Evolutionary conservation across 2,113 vertebrate genomes (phyloP), one percentile per base, ranked within the genome.

Genomic region (Phylloscopus trochiloides): DNA sequence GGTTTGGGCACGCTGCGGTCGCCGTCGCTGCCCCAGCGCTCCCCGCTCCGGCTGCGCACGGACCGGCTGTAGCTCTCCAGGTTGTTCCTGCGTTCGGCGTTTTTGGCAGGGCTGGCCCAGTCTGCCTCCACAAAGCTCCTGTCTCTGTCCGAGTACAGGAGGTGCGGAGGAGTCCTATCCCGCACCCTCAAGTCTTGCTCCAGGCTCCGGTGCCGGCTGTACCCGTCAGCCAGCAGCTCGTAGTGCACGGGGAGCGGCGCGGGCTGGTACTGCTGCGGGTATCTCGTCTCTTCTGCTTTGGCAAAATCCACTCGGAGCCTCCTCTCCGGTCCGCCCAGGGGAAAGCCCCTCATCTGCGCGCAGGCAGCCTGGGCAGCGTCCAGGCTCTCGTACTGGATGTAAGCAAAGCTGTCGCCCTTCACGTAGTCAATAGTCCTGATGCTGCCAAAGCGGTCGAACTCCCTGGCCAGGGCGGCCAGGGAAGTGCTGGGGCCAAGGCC

Each of bases 381-480:
- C 97, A 99, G 47, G 80, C 99, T 99, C 36, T 99, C 99, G 0
- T 99, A 99, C 96, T 99, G 99, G 70, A 99, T 99, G 57, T 99
- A 99, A 4, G 99, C 99, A 54, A 99, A 99, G 76, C 98, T 99
- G 97, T 99, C 99, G 6, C 99, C 99, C 92, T 99, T 99, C 47
- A 99, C 99, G 2, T 99, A 99, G 96, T 99, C 99, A 40, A 99
- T 99, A 71, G 99, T 99, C 83, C 99, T 97, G 43, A 99, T 99
- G 95, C 99, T 99, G 10, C 99, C 99, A 6, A 99, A 99, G 47
- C 99, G 99, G 93, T 99, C 99, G 4, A 99, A 99, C 93, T 99
- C 99, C 10, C 99, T 98, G 2, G 99, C 99, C 48, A 99, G 98
- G 5, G 99, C 99, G 0, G 99, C 99, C 42, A 99, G 95, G 0